phyloP scores from a whole-genome alignment of 2,797 vertebrate genomes.

The Glossophaga mutica region DNA sequence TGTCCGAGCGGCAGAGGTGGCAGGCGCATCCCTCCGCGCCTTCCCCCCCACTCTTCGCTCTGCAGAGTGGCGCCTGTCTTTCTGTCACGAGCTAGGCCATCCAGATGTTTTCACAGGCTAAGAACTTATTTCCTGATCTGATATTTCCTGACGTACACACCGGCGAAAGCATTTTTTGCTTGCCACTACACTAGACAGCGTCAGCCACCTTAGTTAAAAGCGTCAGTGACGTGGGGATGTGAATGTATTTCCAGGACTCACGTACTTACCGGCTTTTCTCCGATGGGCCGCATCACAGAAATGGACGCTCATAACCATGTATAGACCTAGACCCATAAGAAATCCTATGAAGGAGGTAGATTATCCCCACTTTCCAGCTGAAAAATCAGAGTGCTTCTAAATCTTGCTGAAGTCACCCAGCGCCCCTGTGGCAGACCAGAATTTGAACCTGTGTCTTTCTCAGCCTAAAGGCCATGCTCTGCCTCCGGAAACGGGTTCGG shows the following conservation, averaged over 20 bases:
- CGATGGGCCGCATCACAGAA: background rate
- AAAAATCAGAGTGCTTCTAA: background rate
- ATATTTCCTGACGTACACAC: background rate
- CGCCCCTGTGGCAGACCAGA: background rate
- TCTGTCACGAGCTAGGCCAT: background rate
- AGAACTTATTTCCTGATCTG: background rate
- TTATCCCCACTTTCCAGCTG: background rate
- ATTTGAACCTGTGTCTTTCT: background rate
- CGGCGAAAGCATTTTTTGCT: background rate
- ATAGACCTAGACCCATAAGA: background rate
- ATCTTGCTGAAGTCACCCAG: background rate
- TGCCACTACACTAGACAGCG: background rate
- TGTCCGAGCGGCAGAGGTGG: background rate
- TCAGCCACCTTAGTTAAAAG: background rate
- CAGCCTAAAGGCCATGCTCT: background rate
- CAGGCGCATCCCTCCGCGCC: background rate
- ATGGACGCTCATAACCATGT: background rate
- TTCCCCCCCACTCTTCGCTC: background rate
- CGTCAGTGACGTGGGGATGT: background rate
- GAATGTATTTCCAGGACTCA: background rate
- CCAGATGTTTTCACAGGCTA: background rate
- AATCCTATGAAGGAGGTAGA: background rate
- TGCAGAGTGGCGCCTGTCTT: background rate
- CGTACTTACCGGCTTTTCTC: background rate
- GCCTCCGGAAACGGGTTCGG: background rate